phyloP scores from a whole-genome alignment of 1,140 invertebrate genomes.

The Ericerus pela region DNA sequence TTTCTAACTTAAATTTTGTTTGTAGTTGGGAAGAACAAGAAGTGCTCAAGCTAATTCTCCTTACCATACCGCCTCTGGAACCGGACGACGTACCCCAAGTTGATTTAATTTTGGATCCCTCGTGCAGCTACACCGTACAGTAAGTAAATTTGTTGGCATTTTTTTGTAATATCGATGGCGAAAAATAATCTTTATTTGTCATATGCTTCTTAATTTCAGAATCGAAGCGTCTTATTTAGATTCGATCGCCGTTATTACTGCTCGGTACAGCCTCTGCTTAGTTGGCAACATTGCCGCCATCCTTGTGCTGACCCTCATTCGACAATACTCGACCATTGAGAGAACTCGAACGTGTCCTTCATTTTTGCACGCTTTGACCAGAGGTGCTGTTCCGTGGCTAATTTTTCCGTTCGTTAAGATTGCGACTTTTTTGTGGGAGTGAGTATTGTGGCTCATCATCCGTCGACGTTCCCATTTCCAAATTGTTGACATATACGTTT shows the following conservation, averaged over 20 bases:
- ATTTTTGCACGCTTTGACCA: background rate
- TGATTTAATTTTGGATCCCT: slow-evolving; percentile 1
- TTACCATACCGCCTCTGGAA: background rate
- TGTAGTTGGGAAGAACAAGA: background rate
- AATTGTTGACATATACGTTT: background rate
- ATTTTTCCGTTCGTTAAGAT: background rate
- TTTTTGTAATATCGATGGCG: background rate
- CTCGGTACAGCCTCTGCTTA: background rate
- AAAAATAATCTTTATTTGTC: background rate
- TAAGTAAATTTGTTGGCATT: background rate
- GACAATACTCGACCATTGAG: background rate
- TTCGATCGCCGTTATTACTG: background rate
- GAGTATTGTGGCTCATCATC: no score
- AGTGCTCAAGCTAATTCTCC: background rate
- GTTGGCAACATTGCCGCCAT: background rate
- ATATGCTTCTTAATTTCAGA: background rate
- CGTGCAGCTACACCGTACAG: background rate
- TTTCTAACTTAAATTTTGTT: no score
- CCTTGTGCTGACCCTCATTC: background rate
- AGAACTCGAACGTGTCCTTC: background rate
- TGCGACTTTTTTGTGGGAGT: background rate
- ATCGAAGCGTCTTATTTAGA: background rate
- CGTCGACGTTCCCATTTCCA: no score
- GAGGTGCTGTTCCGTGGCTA: background rate
- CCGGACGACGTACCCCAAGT: background rate